Base-by-base conservation (phyloP, 1,140 invertebrate genomes). In the Drosophila quadrilineata region DNA sequence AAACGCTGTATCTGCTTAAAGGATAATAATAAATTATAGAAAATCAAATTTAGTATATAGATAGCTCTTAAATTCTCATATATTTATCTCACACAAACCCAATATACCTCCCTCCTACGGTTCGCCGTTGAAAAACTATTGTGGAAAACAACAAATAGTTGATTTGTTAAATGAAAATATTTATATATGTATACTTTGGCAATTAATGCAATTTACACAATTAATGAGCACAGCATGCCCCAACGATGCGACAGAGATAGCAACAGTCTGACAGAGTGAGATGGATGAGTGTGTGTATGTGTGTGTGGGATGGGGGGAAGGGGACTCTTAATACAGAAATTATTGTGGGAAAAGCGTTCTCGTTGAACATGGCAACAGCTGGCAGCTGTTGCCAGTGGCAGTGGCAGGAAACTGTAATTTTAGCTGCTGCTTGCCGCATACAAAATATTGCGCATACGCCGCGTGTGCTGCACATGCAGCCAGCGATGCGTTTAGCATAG, bases 161-260 rank as follows among this genome's bases (percentile, higher is more conserved):
- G n/a, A n/a, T n/a, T n/a, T n/a, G n/a, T n/a, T 26, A 46, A 24
- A 29, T 76, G 46, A 58, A 65, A 58, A 85, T 85, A 66, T 77
- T 84, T 84, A 71, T 70, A 67, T 59, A 54, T n/a, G n/a, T n/a
- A n/a, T 35, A 79, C 67, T 62, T 67, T 62, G 65, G 74, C 70
- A 73, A 85, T 84, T 85, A 84, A 84, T 74, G 74, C 73, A 77
- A 85, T 77, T 84, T 84, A 62, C 73, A 79, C 60, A 77, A 82
- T 84, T 84, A 84, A 84, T 74, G 70, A 62, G 41, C 46, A 52
- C 38, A 57, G 40, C n/a, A n/a, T n/a, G n/a, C n/a, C n/a, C n/a
- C n/a, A n/a, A n/a, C n/a, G n/a, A n/a, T n/a, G n/a, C n/a, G n/a
- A n/a, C n/a, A n/a, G n/a, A n/a, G n/a, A n/a, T n/a, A n/a, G n/a